Evolutionary conservation across 2,113 vertebrate species (phyloP), one percentile per base, ranked within the genome.

Genomic region (Paedocypris sp.): DNA sequence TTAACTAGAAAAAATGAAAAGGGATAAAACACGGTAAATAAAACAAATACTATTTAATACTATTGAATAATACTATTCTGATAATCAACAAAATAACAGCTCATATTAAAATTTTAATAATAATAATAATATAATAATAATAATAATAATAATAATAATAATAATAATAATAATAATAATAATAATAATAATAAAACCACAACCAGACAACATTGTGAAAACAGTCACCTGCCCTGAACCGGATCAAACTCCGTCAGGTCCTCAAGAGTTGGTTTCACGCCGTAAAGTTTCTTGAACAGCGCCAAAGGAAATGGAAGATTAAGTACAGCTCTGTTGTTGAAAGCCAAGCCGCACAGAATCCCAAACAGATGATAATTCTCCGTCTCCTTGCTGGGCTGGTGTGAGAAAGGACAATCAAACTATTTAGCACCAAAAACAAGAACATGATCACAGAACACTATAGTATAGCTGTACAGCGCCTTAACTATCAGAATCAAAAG

Each of bases 361-460:
- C 88, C 88, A 62, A 88, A 84, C 57, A 86, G 67, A 69, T 79
- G 88, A 66, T 90, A 90, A 2, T 19, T 70, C 38, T 82, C 83
- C 42, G 69, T 54, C 16, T 68, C 61, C 5, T 59, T 12, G 31
- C 52, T 64, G 25, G 69, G 77, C 83, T 84, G 64, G 62, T 59
- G 39, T 26, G 8, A 26, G 6, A 11, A 26, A 26, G 1, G 43
- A 2, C 42, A 32, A 49, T 29, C 7, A 10, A 13, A 47, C 13
- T n/a, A n/a, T n/a, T n/a, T n/a, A n/a, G n/a, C n/a, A n/a, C n/a
- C 22, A 23, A 45, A 6, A 43, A 23, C 22, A 43, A 11, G 22
- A n/a, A 45, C 2, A 2, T 19, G 5, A 9, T 18, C 19, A 36
- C 13, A 36, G 13, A 36, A 2, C 35, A 6, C n/a, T n/a, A n/a